A percentile compares a stretch with the other conserved stretches of the same genome.
Conservation (phyloP, 2,888 invertebrate genomes). For the Orthosia gracilis region DNA sequence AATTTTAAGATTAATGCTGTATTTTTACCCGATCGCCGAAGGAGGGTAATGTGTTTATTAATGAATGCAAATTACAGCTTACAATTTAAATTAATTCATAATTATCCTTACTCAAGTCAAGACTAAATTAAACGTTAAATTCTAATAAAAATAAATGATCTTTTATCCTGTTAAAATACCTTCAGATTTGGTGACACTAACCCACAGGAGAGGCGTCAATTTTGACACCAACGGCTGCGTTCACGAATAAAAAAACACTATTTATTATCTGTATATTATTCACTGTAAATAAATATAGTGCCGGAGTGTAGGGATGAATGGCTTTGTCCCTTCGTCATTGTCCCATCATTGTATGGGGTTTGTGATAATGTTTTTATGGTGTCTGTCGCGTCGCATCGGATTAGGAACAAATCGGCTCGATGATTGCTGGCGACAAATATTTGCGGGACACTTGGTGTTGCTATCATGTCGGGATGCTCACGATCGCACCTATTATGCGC, state of each 20-base stretch:
- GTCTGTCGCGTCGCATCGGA: constrained; percentile 79
- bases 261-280: constrained; percentile 89
- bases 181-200: constrained; percentile 64
- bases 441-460: constrained; percentile 75
- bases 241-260: constrained; percentile 75
- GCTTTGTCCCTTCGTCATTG: constrained; percentile 83
- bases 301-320: constrained; percentile 78
- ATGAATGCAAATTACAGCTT: constrained; percentile 22
- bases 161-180: constrained; percentile 48
- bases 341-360: constrained; percentile 77
- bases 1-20: constrained; percentile 7
- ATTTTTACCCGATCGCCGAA: too few relatives aligned
- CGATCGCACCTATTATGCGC: constrained; percentile 78
- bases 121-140: background rate
- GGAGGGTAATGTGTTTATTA: too few relatives aligned
- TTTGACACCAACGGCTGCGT: constrained; percentile 86
- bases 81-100: constrained; percentile 16
- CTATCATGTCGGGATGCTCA: constrained; percentile 74
- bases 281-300: constrained; percentile 87
- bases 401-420: constrained; percentile 82
- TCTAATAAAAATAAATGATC: constrained; percentile 1
- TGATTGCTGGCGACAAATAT: constrained; percentile 86
- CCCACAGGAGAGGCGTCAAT: constrained; percentile 79
- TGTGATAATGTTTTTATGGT: constrained; percentile 81
- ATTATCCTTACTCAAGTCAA: background rate